Base-by-base conservation (phyloP, 2,888 invertebrate genomes). In the Nezara viridula region DNA sequence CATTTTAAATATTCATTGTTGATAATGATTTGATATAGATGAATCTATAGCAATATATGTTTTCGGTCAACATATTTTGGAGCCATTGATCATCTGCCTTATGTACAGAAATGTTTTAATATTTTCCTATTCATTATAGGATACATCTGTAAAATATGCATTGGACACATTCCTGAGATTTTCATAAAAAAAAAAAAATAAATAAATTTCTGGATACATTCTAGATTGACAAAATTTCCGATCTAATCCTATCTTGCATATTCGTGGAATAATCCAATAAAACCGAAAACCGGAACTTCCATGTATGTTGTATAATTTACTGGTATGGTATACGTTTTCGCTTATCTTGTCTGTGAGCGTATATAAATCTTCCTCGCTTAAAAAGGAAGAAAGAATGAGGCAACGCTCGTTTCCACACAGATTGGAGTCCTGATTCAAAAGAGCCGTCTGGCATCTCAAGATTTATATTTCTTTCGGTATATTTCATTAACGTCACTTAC, bases 301-400 rank as follows among this genome's bases (percentile, higher is more conserved):
- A 21, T 37, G 37, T 73, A 24, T 0, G 37, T 81, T 81, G n/a
- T 12, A 14, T 47, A 81, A 81, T 2, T n/a, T 44, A n/a, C 14
- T 16, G n/a, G 44, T n/a, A 44, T 24, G 40, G 0, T n/a, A 0
- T 77, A 77, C 6, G 81, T 81, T 81, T 40, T 21, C 16, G 44
- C 44, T n/a, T 81, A 81, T 81, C 81, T 81, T 81, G 2, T 81
- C n/a, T 37, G 10, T 44, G 12, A n/a, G 14, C 77, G 40, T 24
- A 40, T 44, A 81, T 44, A 81, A 81, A 81, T 81, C 81, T 81
- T 47, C n/a, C 81, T 44, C 21, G 44, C 81, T 47, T n/a, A 44
- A 81, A 81, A 81, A 44, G 81, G 81, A 24, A 81, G 24, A 81
- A 44, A 44, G 44, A 81, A 47, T 81, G 24, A 81, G n/a, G 81